Conservation (phyloP, 2,113 vertebrate genomes). For the western clawed frog (Xenopus tropicalis) region DNA sequence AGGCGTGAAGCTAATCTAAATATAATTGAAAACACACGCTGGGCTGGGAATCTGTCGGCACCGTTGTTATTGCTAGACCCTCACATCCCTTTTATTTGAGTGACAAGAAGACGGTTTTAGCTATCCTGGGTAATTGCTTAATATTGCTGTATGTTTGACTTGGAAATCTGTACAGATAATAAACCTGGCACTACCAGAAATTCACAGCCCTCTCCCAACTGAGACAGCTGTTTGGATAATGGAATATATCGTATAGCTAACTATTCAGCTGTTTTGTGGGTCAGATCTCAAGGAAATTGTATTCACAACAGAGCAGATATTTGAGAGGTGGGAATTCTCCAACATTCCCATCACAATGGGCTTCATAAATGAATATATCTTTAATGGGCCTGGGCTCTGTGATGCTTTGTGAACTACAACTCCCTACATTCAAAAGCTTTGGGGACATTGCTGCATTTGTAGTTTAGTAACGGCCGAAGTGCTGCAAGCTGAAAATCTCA, state of each 20-base stretch:
- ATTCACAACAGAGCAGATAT: neutral
- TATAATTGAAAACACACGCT: conserved; percentile 41
- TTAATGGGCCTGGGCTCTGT: neutral
- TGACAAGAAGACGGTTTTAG: conserved; percentile 10
- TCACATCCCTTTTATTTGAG: conserved; percentile 8
- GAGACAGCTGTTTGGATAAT: neutral
- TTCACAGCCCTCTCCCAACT: neutral
- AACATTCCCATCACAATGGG: neutral
- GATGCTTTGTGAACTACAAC: neutral
- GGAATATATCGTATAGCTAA: neutral
- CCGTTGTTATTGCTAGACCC: conserved; percentile 11
- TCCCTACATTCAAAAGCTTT: too few species aligned
- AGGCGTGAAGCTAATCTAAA: conserved; percentile 35
- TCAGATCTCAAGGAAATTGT: conserved; percentile 5
- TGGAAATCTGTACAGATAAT: neutral
- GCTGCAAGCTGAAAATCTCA: too few species aligned
- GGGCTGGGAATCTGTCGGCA: conserved; percentile 18
- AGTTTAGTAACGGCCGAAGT: too few species aligned
- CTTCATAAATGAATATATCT: conserved; percentile 10
- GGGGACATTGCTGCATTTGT: too few species aligned
- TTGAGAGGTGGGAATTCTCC: neutral
- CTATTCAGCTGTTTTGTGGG: neutral
- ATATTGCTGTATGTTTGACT: conserved; percentile 1
- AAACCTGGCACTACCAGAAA: neutral
- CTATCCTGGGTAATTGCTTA: neutral